Conservation (phyloP, 2,113 vertebrate genomes). For the Gallinago undulata region DNA sequence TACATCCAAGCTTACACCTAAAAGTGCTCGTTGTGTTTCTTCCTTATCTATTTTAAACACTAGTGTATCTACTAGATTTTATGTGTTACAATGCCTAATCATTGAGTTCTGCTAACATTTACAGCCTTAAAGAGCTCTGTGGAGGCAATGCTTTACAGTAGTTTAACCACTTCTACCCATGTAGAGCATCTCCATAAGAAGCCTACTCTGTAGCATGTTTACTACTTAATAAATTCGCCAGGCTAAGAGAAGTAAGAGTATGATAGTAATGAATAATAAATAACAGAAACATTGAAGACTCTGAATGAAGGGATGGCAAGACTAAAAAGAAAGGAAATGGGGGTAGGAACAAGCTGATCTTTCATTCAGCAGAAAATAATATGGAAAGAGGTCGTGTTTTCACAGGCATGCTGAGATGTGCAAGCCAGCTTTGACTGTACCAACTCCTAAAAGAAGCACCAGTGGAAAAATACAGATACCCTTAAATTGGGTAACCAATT, state of each 20-base stretch:
- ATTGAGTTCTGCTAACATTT: not conserved
- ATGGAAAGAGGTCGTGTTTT: not conserved
- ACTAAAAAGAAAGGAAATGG: not conserved
- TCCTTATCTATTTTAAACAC: not conserved
- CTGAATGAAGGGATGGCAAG: not conserved
- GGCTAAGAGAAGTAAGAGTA: not conserved
- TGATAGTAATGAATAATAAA: not conserved
- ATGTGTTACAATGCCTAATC: not conserved
- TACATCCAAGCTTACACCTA: not conserved
- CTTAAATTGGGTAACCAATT: not conserved
- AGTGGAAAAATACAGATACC: not conserved
- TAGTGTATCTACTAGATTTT: not conserved
- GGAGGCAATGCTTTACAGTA: not conserved
- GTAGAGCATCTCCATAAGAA: not conserved
- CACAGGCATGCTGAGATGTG: not conserved
- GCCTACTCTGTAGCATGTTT: not conserved
- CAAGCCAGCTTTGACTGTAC: not conserved
- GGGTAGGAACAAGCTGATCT: not conserved
- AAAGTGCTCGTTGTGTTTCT: not conserved
- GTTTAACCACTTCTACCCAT: not conserved
- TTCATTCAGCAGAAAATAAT: not conserved
- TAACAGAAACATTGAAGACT: not conserved
- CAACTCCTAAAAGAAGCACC: not conserved
- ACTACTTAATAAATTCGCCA: not conserved
- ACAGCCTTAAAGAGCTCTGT: not conserved